Conservation (phyloP, 2,113 vertebrate genomes). For the Grallaria varia region DNA sequence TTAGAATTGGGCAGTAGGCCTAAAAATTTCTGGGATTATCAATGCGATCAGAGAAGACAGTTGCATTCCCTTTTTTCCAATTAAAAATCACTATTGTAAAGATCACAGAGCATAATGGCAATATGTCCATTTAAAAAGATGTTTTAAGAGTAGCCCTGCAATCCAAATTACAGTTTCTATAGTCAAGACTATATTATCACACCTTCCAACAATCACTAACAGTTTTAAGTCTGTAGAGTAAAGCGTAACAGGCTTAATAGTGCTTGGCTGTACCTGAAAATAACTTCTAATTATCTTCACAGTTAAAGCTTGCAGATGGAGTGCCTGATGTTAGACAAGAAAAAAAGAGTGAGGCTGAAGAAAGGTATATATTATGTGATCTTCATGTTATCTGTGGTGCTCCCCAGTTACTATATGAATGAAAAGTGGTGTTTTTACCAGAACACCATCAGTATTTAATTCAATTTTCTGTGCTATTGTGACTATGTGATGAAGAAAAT, state of each 20-base stretch:
- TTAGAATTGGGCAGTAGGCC: background rate
- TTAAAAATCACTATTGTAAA: background rate
- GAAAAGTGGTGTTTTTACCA: background rate
- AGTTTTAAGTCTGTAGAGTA: background rate
- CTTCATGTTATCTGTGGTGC: background rate
- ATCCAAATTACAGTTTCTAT: background rate
- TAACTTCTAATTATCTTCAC: slow-evolving; percentile 26
- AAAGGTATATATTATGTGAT: slow-evolving; percentile 59
- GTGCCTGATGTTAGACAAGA: slow-evolving; percentile 27
- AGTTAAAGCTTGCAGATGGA: slow-evolving; percentile 49
- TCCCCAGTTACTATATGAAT: background rate
- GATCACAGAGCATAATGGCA: background rate
- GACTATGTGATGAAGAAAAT: background rate
- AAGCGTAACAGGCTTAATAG: background rate
- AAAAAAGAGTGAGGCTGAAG: slow-evolving; percentile 40
- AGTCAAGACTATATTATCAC: background rate
- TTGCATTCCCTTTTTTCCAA: background rate
- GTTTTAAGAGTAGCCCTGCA: background rate
- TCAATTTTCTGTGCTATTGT: background rate
- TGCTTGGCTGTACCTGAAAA: slow-evolving; percentile 1
- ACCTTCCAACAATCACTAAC: background rate
- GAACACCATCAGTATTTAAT: background rate
- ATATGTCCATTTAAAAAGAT: background rate
- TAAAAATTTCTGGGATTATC: background rate
- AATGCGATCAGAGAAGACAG: background rate